Conservation (phyloP, 2,113 vertebrate species). For the Caranx melampygus region DNA sequence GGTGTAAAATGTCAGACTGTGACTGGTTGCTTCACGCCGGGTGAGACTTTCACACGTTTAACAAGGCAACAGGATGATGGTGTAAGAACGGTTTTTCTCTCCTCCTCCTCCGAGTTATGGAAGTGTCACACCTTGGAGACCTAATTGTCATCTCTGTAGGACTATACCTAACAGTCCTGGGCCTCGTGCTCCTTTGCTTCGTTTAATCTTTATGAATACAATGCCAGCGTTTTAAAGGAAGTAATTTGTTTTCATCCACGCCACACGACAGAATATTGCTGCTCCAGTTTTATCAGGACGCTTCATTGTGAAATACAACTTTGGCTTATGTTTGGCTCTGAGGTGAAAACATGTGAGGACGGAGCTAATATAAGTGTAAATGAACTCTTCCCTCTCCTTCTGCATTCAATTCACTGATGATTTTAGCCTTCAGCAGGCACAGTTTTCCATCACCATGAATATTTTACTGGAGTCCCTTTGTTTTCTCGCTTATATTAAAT, state of each 20-base stretch:
- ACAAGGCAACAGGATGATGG: constrained; percentile 33
- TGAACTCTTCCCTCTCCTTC: neutral
- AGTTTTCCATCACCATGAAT: neutral
- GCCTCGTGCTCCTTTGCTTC: too few species aligned
- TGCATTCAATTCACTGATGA: neutral
- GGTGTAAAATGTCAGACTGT: constrained; percentile 26
- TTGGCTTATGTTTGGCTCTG: neutral
- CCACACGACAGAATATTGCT: too few species aligned
- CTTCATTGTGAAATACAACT: neutral
- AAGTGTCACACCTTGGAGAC: constrained; percentile 6
- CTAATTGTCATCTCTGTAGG: constrained; percentile 13
- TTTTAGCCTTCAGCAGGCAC: neutral
- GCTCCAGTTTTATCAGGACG: too few species aligned
- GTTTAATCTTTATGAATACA: neutral
- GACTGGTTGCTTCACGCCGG: constrained; percentile 19
- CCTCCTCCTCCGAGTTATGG: neutral
- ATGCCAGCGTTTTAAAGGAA: neutral
- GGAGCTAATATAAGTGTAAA: neutral
- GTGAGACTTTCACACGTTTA: constrained; percentile 55
- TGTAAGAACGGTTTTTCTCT: constrained; percentile 9
- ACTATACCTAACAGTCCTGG: too few species aligned
- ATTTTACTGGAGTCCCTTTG: neutral
- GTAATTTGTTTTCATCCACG: neutral
- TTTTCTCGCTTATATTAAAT: neutral
- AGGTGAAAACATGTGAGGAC: neutral